Evolutionary conservation across 2,113 vertebrate species (phyloP).

Genomic region (Triplophysa tibetana): DNA sequence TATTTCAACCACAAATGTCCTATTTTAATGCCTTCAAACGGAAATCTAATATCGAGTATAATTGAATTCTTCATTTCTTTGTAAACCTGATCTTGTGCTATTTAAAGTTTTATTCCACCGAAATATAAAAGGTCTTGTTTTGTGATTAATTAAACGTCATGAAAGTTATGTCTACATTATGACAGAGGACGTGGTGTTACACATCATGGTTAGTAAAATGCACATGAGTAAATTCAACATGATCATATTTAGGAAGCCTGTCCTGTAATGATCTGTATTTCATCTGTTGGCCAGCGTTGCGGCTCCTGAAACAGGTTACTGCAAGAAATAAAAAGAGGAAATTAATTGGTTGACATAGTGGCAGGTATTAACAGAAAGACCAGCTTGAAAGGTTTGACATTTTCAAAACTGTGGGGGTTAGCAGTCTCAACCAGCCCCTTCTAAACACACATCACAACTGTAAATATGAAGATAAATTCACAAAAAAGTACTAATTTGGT

Average conservation of each 20-base stretch:
- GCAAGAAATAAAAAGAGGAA: not conserved
- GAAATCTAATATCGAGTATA: not conserved
- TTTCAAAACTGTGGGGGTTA: constrained; percentile 8
- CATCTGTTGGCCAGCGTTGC: not conserved
- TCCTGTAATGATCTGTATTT: too few species aligned
- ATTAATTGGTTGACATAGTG: not conserved
- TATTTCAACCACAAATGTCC: not conserved
- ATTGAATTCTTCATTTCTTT: too few species aligned
- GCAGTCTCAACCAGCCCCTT: not conserved
- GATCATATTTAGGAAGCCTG: too few species aligned
- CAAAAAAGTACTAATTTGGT: not conserved
- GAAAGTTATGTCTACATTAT: too few species aligned
- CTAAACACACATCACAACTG: not conserved
- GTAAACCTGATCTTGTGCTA: too few species aligned
- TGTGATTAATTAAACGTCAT: too few species aligned
- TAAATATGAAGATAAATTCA: not conserved
- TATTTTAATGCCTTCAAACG: not conserved
- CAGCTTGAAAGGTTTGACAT: constrained; percentile 31
- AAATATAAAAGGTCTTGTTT: too few species aligned
- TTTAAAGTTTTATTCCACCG: too few species aligned
- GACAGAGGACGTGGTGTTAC: too few species aligned
- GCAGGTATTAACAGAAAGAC: not conserved
- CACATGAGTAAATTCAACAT: too few species aligned
- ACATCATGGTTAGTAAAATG: too few species aligned
- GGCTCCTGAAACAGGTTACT: not conserved